Base-by-base conservation (phyloP, 2,888 invertebrate genomes). In the Teleiodes luculella region DNA sequence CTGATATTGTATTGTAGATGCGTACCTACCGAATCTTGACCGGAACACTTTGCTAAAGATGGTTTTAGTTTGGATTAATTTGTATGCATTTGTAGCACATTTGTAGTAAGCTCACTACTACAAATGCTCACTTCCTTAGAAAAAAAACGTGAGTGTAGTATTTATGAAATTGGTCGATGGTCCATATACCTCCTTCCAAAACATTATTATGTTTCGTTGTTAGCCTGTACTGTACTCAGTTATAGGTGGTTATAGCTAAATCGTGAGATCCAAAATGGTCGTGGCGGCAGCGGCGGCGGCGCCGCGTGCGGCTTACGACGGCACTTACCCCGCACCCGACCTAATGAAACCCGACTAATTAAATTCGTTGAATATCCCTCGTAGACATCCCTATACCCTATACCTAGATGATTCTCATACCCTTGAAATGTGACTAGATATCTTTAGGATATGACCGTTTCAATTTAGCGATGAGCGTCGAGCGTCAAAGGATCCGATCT, bases 311-410 rank as follows among this genome's bases (percentile, higher is more conserved):
- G 56, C 67, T 78, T 76, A 81, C 74, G 77, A 76, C 69, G 65
- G 68, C 68, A 75, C 78, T 82, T 78, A 76, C 70, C 72, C 60
- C 67, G 72, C 68, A 64, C 61, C 61, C 66, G 65, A 61, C 62
- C 69, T 76, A 79, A 78, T 75, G 70, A 81, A 78, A 74, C 69
- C 67, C 62, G 64, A 62, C 75, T 78, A 79, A 79, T 81, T 78
- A 76, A 76, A 77, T 74, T 75, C 63, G 64, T 67, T 67, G 67
- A 65, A 66, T 65, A 67, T 62, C 57, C 4, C 62, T 59, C 52
- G 57, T 57, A 61, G 39, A 41, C 39, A 24, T 28, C 18, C 36
- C 28, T 14, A 37, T 28, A 35, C 18, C 36, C 28, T 14, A 37
- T 28, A 35, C n/a, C 16, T 48, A 37, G 53, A 53, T 16, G 52